phyloP scores from a whole-genome alignment of 2,888 invertebrate species.

The Drosophila tanythrix region DNA sequence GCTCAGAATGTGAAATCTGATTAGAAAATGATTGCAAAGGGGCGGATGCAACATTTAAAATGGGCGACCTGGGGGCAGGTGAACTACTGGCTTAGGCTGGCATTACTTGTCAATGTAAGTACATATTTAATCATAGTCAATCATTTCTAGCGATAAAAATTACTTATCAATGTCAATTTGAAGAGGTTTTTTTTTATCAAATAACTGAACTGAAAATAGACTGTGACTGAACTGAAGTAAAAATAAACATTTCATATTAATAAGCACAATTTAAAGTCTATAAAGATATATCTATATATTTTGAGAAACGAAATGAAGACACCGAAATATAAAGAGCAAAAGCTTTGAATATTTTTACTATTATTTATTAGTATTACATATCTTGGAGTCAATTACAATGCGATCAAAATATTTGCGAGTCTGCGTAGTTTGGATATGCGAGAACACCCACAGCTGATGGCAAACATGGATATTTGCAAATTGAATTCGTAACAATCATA shows the following conservation, averaged over 20 bases:
- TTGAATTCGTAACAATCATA: constrained; percentile 37
- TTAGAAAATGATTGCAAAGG: constrained; percentile 6
- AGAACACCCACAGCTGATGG: constrained; percentile 43
- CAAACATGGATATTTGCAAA: constrained; percentile 10
- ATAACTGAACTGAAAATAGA: constrained; percentile 1
- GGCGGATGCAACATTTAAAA: constrained; percentile 7
- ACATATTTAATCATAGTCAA: constrained; percentile 45
- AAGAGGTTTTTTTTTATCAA: constrained; percentile 1
- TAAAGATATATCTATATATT: background rate
- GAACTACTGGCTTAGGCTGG: background rate
- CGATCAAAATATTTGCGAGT: constrained; percentile 3
- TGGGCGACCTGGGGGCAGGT: background rate
- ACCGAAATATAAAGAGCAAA: background rate
- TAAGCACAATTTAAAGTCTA: background rate
- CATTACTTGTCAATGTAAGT: background rate
- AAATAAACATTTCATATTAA: constrained; percentile 5
- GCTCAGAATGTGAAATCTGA: constrained; percentile 25
- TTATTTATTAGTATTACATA: background rate
- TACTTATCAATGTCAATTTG: constrained; percentile 4
- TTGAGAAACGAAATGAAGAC: background rate
- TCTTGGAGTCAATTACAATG: constrained; percentile 2
- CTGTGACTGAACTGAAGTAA: background rate
- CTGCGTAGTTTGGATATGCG: background rate
- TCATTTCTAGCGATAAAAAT: constrained; percentile 35
- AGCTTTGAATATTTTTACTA: background rate